These are phyloP conservation scores for Falcaria lacertinaria DNA, from an alignment of 2,888 invertebrate genomes.

Conservation along the genomic window DNA sequence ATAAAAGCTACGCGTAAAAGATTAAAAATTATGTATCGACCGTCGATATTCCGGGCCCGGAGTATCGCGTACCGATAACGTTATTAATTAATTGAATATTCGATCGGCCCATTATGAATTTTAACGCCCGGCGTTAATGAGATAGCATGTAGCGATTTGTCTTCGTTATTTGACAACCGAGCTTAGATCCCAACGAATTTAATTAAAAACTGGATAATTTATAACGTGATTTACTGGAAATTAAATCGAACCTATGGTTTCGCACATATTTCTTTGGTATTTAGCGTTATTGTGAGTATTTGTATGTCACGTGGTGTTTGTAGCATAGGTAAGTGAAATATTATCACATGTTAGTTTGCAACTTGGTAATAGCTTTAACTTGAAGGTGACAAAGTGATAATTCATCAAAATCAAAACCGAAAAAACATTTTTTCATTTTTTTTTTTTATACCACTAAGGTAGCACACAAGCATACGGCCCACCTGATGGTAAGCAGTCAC, in stretches of 20 bases:
- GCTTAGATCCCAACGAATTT: constrained; percentile 45
- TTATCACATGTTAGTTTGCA: no score
- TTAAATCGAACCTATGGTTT: constrained; percentile 19
- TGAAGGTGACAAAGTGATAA: no score
- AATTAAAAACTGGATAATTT: constrained; percentile 54
- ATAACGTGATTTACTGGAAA: constrained; percentile 52
- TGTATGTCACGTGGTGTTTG: constrained; percentile 1
- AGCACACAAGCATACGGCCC: no score
- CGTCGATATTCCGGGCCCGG: not conserved
- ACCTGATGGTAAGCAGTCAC: no score
- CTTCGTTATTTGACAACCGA: constrained; percentile 57
- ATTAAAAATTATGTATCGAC: constrained; percentile 1
- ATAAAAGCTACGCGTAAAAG: no score
- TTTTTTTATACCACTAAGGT: no score
- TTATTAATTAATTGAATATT: constrained; percentile 70
- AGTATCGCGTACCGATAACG: constrained; percentile 37
- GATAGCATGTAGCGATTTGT: constrained; percentile 55
- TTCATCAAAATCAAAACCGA: no score
- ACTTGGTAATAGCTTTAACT: no score
- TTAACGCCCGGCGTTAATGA: constrained; percentile 64
- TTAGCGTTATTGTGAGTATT: constrained; percentile 4
- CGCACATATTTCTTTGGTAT: not conserved
- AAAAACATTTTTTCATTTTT: no score
- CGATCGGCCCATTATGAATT: constrained; percentile 67
- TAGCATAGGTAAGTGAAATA: no score